Evolutionary conservation across 2,113 vertebrate genomes (phyloP), one percentile per base, ranked within the genome.

Genomic region (Scopus umbretta): DNA sequence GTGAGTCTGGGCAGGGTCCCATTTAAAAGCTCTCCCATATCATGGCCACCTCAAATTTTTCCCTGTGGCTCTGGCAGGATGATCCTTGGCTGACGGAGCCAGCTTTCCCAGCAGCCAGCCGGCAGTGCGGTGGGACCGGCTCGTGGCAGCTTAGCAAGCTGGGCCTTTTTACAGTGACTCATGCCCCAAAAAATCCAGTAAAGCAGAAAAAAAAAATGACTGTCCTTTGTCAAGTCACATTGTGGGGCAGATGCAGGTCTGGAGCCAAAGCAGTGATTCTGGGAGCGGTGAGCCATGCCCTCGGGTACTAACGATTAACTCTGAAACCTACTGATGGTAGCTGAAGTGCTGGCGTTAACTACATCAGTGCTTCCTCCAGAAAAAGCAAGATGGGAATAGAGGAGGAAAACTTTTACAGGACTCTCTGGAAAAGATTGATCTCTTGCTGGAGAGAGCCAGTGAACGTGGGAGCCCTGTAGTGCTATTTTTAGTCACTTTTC

Each of bases 401-500:
- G 62, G 9, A 50, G 63, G 56, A 56, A 36, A 89, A 79, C 40
- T 88, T 90, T 34, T 40, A 10, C 43, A 49, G 86, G 70, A 25
- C 78, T 91, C 65, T 88, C 14, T 74, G 70, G 87, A 80, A 94
- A 62, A 93, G 92, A 45, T 30, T 53, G 62, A 42, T 95, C 53
- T 80, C 36, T 87, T 73, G 78, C 91, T 0, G 27, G 62, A 87
- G 86, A 81, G 94, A 36, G 76, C 75, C 61, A 49, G 80, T 9
- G 52, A 92, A 79, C 6, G 59, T 79, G 83, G 92, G 90, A 96
- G 91, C 91, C 80, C 80, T 10, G 11, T 79, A 78, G 49, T 68
- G 86, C 78, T 97, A 95, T 97, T 95, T 97, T 94, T 95, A 96
- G 91, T 45, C 8, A 2, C 70, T 58, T 80, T 58, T 43, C 86